A percentile compares a stretch with the other conserved stretches of the same genome.
These are phyloP conservation scores for Petrocephalus schoutedeni DNA, from an alignment of 2,797 vertebrate genomes.

Conservation along the genomic window DNA sequence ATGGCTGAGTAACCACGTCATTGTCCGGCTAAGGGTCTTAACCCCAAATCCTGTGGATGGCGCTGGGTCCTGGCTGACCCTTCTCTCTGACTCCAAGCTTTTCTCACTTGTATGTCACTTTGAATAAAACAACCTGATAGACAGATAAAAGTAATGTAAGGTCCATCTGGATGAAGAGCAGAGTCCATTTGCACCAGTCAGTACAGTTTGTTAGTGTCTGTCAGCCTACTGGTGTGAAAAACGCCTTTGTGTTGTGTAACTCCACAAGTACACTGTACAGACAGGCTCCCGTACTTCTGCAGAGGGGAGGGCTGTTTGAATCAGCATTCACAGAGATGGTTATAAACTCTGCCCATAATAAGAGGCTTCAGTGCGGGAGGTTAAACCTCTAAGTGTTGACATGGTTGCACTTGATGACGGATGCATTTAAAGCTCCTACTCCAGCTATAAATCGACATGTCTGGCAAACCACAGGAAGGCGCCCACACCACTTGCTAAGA, in stretches of 20 bases:
- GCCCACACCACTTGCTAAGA: not conserved
- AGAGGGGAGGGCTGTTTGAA: not conserved
- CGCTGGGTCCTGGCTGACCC: not conserved
- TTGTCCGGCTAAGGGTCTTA: not conserved
- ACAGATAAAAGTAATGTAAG: not conserved
- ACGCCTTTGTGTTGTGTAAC: not conserved
- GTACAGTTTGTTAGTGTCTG: not conserved
- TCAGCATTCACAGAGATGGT: not conserved
- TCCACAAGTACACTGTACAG: conserved; percentile 25
- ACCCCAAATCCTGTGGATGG: not conserved
- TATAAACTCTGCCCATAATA: not conserved
- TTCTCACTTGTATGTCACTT: not conserved
- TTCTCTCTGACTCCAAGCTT: not conserved
- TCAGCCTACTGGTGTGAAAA: not conserved
- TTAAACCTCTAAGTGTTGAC: not conserved
- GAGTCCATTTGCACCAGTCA: not conserved
- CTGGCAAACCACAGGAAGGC: not conserved
- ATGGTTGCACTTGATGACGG: not conserved
- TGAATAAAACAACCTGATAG: not conserved
- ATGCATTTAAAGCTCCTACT: not conserved
- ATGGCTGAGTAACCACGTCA: not conserved
- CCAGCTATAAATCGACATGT: not conserved
- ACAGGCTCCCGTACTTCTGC: not conserved
- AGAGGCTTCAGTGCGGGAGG: not conserved
- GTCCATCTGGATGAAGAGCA: not conserved